A percentile compares a stretch with the other conserved stretches of the same genome.
Conservation (phyloP, 2,888 invertebrate species). For the Auanema freiburgensis region DNA sequence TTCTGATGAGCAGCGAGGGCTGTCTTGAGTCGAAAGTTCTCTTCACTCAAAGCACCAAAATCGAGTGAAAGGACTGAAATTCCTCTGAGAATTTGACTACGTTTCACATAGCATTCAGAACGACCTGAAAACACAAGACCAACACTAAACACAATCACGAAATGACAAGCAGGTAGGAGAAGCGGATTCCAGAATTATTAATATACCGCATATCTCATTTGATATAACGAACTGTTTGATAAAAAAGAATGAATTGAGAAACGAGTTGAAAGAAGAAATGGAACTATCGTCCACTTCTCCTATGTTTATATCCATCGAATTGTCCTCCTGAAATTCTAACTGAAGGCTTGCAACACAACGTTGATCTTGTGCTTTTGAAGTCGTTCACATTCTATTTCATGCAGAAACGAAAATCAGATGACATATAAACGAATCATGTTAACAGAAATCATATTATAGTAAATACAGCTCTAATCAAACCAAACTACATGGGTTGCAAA, state of each 20-base stretch:
- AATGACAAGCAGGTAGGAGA: constrained; percentile 6
- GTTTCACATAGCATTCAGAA: constrained; percentile 33
- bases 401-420: no score
- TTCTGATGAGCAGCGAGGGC: constrained; percentile 40
- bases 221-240: neutral
- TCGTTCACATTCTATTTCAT: no score
- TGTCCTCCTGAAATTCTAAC: no score
- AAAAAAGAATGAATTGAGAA: neutral
- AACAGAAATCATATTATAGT: no score
- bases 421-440: no score
- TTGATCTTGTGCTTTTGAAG: no score
- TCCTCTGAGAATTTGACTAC: constrained; percentile 51
- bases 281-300: no score
- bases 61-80: constrained; percentile 60
- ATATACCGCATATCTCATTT: neutral
- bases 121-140: constrained; percentile 38
- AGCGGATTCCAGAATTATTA: neutral
- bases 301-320: no score
- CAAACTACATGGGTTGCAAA: no score
- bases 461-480: no score
- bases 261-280: no score
- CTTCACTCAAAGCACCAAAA: constrained; percentile 52
- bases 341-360: no score
- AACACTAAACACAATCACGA: constrained; percentile 9
- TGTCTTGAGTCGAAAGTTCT: constrained; percentile 51